Evolutionary conservation across 1,140 invertebrate genomes (phyloP).

Genomic region (Cyrtorhinus lividipennis): DNA sequence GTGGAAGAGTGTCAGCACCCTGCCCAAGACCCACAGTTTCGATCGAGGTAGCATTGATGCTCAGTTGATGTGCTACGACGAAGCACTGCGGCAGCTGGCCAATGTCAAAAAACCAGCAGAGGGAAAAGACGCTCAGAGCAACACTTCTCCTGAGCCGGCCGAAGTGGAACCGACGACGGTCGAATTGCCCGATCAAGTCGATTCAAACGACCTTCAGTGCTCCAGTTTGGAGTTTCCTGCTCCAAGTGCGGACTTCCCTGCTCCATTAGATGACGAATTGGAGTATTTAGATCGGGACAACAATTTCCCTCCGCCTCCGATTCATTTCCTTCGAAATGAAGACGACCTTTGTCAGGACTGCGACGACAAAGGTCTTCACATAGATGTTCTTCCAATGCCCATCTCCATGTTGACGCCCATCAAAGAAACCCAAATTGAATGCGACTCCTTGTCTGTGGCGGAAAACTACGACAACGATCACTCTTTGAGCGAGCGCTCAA

Average conservation of each 20-base stretch:
- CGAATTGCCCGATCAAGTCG: neutral
- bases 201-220: neutral
- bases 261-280: conserved; percentile 18
- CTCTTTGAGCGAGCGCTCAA: conserved; percentile 10
- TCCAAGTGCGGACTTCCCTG: neutral
- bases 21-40: conserved; percentile 12
- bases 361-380: conserved; percentile 11
- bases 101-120: conserved; percentile 19
- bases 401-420: conserved; percentile 22
- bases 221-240: neutral
- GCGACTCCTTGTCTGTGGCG: conserved; percentile 16
- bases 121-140: neutral
- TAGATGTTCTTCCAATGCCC: conserved; percentile 12
- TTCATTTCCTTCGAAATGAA: conserved; percentile 18
- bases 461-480: conserved; percentile 11
- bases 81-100: conserved; percentile 26
- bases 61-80: conserved; percentile 27
- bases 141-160: neutral
- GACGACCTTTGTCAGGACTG: conserved; percentile 12
- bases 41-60: conserved; percentile 25
- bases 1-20: conserved; percentile 23
- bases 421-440: conserved; percentile 19
- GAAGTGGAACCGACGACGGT: neutral
- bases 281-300: conserved; percentile 15
- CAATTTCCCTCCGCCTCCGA: conserved; percentile 19